These are phyloP conservation scores for Plotosus lineatus DNA, from an alignment of 2,113 vertebrate species.

Conservation along the genomic window DNA sequence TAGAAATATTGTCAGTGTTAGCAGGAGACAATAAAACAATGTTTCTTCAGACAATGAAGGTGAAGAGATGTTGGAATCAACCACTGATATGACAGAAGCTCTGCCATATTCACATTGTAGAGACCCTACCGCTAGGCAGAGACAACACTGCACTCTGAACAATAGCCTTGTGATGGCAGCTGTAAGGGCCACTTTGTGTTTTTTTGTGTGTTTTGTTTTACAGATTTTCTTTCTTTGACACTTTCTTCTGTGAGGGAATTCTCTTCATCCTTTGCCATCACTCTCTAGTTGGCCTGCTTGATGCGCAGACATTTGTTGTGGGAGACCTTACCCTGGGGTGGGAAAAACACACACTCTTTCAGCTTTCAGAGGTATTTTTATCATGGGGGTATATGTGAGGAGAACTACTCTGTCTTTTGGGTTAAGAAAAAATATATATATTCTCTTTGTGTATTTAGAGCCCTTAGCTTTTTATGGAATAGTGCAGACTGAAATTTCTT, in stretches of 20 bases:
- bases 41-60: conserved; percentile 46
- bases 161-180: conserved; percentile 67
- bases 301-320: conserved; percentile 67
- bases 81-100: conserved; percentile 71
- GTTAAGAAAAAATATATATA: conserved; percentile 39
- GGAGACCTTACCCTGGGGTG: conserved; percentile 75
- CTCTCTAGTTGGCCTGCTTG: conserved; percentile 75
- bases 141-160: conserved; percentile 61
- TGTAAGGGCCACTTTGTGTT: conserved; percentile 69
- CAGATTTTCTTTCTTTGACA: conserved; percentile 46
- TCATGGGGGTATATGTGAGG: conserved; percentile 42
- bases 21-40: conserved; percentile 21
- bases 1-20: not conserved
- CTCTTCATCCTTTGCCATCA: conserved; percentile 76
- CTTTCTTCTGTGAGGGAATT: conserved; percentile 63
- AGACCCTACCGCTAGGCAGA: conserved; percentile 72
- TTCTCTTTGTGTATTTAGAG: conserved; percentile 33
- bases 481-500: conserved; percentile 17
- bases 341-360: conserved; percentile 52
- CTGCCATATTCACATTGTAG: conserved; percentile 60
- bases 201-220: conserved; percentile 56
- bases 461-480: conserved; percentile 37
- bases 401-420: conserved; percentile 37
- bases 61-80: conserved; percentile 56
- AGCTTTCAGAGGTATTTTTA: conserved; percentile 59